Base-by-base conservation (phyloP, 2,113 vertebrate species). In the Etia nguti region DNA sequence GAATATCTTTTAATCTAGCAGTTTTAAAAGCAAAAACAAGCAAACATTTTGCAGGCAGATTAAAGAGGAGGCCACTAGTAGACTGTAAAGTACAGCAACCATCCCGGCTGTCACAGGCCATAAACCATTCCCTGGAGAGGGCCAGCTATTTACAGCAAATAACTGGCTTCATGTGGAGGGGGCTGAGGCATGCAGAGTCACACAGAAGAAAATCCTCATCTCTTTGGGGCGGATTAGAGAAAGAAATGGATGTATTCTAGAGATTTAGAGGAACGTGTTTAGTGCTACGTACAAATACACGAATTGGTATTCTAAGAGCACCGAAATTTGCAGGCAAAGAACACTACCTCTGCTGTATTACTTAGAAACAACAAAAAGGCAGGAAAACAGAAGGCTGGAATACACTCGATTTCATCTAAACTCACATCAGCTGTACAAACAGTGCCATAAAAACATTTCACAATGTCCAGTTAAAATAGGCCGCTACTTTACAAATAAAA, bases 161-260 rank as follows among this genome's bases (percentile, higher is more conserved):
- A 86, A 83, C 86, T 56, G 83, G 87, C 92, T 91, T 55, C 62
- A 75, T 84, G 82, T 70, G 80, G 81, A 90, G 91, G 80, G 62
- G 86, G 87, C 57, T 92, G 93, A 94, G 75, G 92, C 89, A 95
- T 89, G 91, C 86, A 88, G 79, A 92, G 86, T 81, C 85, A 93
- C 81, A 90, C 62, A 75, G 54, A 46, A 84, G 77, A 84, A 95
- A 95, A 92, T 83, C 91, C 89, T 24, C 16, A 38, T 87, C 86
- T 90, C 85, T 81, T 13, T 68, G 55, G 81, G 90, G 83, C 20
- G 85, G 91, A 93, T 94, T 93, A 95, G 85, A 87, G 68, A 79
- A 90, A 79, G 55, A 55, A 86, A 95, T 83, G 24, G 68, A 90
- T 90, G 83, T 62, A 48, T 89, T 91, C 79, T 80, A 52, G 48